Percentiles rank a stretch among this genome's conserved stretches.
Conservation (phyloP, 1,140 invertebrate genomes). For the Dinoponera quadriceps region DNA sequence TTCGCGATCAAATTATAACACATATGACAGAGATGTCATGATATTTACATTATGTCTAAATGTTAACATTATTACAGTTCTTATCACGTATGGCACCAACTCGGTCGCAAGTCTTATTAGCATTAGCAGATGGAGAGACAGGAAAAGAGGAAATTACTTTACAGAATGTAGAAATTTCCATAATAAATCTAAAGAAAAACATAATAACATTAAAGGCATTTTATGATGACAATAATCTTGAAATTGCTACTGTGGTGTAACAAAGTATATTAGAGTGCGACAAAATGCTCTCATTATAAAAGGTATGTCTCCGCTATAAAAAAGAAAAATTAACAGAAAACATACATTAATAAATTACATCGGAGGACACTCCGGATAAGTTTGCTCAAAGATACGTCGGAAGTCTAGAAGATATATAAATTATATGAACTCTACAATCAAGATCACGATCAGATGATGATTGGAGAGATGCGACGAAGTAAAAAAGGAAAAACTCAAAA, state of each 20-base stretch:
- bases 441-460: too few species aligned
- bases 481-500: too few species aligned
- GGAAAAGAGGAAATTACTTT: conserved; percentile 76
- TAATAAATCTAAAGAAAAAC: conserved; percentile 76
- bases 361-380: neutral
- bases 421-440: too few species aligned
- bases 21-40: conserved; percentile 4
- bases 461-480: too few species aligned
- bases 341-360: neutral
- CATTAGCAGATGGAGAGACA: conserved; percentile 75
- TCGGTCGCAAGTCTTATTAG: conserved; percentile 79
- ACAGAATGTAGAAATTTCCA: conserved; percentile 74
- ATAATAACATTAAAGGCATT: conserved; percentile 73
- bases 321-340: neutral
- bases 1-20: neutral
- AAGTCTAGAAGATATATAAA: too few species aligned
- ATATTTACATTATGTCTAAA: neutral
- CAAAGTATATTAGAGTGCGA: neutral
- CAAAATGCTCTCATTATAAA: neutral
- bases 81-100: conserved; percentile 81
- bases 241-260: conserved; percentile 41
- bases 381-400: too few species aligned
- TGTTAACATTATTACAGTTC: conserved; percentile 73
- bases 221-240: conserved; percentile 77
- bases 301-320: neutral